phyloP scores from a whole-genome alignment of 2,113 vertebrate species.

The Numenius arquata region DNA sequence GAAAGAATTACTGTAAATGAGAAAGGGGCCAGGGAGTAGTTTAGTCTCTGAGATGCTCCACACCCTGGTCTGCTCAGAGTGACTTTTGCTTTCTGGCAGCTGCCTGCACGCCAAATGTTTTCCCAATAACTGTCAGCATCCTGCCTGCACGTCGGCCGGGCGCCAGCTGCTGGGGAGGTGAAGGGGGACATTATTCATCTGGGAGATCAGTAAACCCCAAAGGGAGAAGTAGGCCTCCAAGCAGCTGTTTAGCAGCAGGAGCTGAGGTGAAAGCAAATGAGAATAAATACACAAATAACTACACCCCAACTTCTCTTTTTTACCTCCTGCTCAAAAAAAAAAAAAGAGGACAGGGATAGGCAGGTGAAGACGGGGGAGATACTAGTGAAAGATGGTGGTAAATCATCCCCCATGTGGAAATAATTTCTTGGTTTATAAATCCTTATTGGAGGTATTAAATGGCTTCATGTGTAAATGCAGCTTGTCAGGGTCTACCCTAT shows the following conservation, averaged over 20 bases:
- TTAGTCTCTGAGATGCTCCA: constrained; percentile 23
- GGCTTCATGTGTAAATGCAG: not conserved
- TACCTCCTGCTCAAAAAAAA: not conserved
- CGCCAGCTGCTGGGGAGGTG: constrained; percentile 59
- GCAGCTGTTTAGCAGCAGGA: constrained; percentile 69
- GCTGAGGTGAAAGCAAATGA: constrained; percentile 32
- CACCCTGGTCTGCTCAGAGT: constrained; percentile 36
- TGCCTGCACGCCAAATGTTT: constrained; percentile 56
- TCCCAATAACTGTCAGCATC: constrained; percentile 60
- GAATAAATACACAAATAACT: not conserved
- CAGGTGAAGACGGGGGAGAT: not conserved
- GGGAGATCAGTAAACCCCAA: constrained; percentile 65
- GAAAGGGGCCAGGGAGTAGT: not conserved
- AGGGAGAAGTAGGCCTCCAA: constrained; percentile 55
- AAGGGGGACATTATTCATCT: constrained; percentile 70
- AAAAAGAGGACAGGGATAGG: too few relatives aligned
- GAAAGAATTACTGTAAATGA: constrained; percentile 23
- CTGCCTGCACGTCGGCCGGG: not conserved
- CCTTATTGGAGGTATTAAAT: not conserved
- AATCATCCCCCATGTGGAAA: not conserved
- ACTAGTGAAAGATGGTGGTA: not conserved
- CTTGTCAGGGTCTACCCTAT: not conserved
- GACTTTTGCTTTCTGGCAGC: constrained; percentile 64
- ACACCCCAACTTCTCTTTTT: not conserved
- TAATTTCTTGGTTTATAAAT: not conserved